Base-by-base conservation (phyloP, 1,140 invertebrate genomes). In the Cataglyphis hispanica region DNA sequence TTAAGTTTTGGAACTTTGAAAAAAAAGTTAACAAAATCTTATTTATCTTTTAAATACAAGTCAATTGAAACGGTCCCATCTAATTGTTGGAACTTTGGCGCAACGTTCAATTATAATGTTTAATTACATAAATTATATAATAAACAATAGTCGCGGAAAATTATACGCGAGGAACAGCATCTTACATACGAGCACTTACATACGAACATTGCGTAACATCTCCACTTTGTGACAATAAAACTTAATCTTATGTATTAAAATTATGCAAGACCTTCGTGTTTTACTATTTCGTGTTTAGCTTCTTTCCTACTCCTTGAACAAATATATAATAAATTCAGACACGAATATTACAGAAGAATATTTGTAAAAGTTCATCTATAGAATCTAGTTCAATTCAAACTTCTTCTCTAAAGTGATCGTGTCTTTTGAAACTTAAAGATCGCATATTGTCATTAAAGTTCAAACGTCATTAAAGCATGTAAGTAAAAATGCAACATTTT, bases 21-120 rank as follows among this genome's bases (percentile, higher is more conserved):
- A 46, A 63, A 25, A 50, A 11, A 77, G n/a, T n/a, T n/a, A n/a
- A 31, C 11, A 3, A 31, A 50, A 77, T 77, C 19, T 46, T 77
- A 8, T 46, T 77, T 77, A 50, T 22, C 7, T 31, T 77, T 63
- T 64, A 64, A 31, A 50, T 7, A 77, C 8, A 19, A 64, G n/a
- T 34, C 13, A 50, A 34, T 22, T 19, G 0, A 43, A 61, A 25
- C 16, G 31, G 5, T n/a, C 2, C 0, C n/a, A n/a, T 7, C 22
- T 8, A 7, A 56, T n/a, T n/a, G 2, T 13, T 34, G 22, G 10
- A 31, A 25, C 34, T 40, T 37, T 34, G 34, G 6, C 6, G 34
- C 34, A 60, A 63, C 1, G 22, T 25, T 25, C 40, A 11, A 13
- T 31, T 8, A 56, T 7, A 13, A n/a, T n/a, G 53, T 19, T 56